phyloP scores from a whole-genome alignment of 2,113 vertebrate species.

The Mellivora capensis region DNA sequence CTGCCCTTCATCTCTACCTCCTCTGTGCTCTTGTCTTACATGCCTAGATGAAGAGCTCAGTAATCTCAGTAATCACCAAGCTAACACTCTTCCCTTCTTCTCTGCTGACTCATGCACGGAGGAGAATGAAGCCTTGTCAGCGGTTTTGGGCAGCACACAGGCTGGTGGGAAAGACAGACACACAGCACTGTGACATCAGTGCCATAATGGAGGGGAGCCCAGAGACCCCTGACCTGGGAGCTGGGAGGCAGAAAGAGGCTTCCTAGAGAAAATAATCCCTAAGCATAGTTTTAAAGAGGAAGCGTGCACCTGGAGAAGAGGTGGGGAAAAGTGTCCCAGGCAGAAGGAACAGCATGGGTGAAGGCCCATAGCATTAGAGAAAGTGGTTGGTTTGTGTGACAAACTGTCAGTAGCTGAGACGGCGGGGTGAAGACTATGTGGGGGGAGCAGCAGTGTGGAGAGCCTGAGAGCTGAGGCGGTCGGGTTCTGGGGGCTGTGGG shows the following conservation, averaged over 20 bases:
- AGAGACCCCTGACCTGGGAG: neutral
- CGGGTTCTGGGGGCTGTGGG: neutral
- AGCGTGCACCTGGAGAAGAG: neutral
- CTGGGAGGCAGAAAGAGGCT: neutral
- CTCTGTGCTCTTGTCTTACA: neutral
- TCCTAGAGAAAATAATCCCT: neutral
- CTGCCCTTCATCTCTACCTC: neutral
- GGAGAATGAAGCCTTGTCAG: rapidly evolving
- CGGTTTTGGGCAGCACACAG: neutral
- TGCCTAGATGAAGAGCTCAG: neutral
- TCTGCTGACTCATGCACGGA: neutral
- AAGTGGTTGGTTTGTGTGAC: too few relatives aligned
- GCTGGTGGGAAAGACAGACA: neutral
- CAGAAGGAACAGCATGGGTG: neutral
- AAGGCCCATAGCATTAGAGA: neutral
- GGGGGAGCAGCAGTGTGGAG: neutral
- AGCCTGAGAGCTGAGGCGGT: neutral
- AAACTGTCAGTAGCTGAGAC: neutral
- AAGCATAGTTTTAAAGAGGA: neutral
- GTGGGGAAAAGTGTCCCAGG: neutral
- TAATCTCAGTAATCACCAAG: neutral
- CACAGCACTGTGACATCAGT: neutral
- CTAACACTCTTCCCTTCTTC: neutral
- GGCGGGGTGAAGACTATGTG: neutral
- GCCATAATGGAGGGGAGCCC: neutral